A percentile compares a stretch with the other conserved stretches of the same genome.
These are phyloP conservation scores for Corapipo altera DNA, from an alignment of 2,113 vertebrate genomes.

Conservation along the genomic window DNA sequence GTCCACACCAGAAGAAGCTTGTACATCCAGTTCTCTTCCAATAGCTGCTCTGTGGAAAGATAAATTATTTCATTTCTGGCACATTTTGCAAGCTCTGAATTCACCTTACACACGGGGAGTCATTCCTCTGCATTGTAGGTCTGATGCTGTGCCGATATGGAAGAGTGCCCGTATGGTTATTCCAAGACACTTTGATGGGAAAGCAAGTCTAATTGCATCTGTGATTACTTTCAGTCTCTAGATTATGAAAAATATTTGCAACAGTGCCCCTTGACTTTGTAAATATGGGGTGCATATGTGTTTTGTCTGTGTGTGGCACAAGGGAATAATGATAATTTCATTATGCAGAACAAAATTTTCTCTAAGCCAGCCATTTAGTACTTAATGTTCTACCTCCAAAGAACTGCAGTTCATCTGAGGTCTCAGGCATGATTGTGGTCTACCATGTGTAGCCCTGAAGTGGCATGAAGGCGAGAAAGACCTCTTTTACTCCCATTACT, in stretches of 20 bases:
- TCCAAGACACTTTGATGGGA: conserved; percentile 53
- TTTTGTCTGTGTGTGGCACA: conserved; percentile 70
- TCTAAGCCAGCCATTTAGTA: conserved; percentile 41
- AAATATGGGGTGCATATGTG: conserved; percentile 67
- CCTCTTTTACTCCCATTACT: neutral
- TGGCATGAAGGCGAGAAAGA: conserved; percentile 22
- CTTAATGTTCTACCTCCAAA: conserved; percentile 65
- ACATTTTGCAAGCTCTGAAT: neutral
- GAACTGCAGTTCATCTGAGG: conserved; percentile 62
- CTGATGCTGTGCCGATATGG: conserved; percentile 62
- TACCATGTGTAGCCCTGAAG: conserved; percentile 18
- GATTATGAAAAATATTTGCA: conserved; percentile 61
- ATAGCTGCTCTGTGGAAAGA: neutral
- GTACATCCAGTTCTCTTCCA: conserved; percentile 41
- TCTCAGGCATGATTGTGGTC: conserved; percentile 46
- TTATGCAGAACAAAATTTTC: conserved; percentile 53
- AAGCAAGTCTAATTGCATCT: conserved; percentile 34
- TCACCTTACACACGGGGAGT: conserved; percentile 44
- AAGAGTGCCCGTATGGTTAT: conserved; percentile 25
- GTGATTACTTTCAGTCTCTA: conserved; percentile 43
- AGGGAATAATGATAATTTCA: conserved; percentile 70
- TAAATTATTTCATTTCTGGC: conserved; percentile 49
- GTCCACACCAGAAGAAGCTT: conserved; percentile 34
- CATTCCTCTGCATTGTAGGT: conserved; percentile 63
- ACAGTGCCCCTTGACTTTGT: conserved; percentile 60